Evolutionary conservation across 2,113 vertebrate genomes (phyloP), one percentile per base, ranked within the genome.

Genomic region (Nesoenas mayeri): DNA sequence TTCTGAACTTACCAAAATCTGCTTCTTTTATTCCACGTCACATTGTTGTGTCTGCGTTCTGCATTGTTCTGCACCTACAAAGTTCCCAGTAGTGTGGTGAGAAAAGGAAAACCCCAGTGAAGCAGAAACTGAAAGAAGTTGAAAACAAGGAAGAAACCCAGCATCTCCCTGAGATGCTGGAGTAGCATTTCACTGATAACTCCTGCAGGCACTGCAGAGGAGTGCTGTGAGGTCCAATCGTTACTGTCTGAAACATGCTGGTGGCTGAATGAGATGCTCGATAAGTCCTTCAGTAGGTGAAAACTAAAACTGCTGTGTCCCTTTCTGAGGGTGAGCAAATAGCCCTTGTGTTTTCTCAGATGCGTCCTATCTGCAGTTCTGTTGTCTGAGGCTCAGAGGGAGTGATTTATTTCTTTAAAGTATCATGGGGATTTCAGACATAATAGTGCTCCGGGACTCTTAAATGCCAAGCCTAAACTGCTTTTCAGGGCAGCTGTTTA

Each of bases 321-420:
- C 50, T 91, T 88, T 79, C 60, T 75, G 40, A 85, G 65, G 50
- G 36, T 17, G 22, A 88, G 75, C 29, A 79, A 84, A 79, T 64
- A 93, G 61, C 69, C 31, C 54, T 87, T 67, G 69, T 88, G 53
- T 92, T 95, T 93, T 92, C 85, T 94, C 20, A 64, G 26, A 57
- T 54, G 48, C 0, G 1, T 47, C 13, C 50, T 67, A 13, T 78
- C 61, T 75, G 17, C 2, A 1, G 29, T 80, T 88, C 69, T 70
- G 64, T 60, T 93, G 54, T 84, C 86, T 5, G 13, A 65, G 54
- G 47, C 58, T 85, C 54, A 56, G 36, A 61, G 66, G 53, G 53
- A 75, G 26, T 15, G 64, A 84, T 94, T 85, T 83, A 79, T 74
- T 91, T 95, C 72, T 93, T 88, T 58, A 5, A 57, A 87, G 51